Percentiles rank a stretch among this genome's conserved stretches.
These are phyloP conservation scores for Drosophila tsacasi DNA, from an alignment of 1,140 invertebrate genomes.

Conservation along the genomic window DNA sequence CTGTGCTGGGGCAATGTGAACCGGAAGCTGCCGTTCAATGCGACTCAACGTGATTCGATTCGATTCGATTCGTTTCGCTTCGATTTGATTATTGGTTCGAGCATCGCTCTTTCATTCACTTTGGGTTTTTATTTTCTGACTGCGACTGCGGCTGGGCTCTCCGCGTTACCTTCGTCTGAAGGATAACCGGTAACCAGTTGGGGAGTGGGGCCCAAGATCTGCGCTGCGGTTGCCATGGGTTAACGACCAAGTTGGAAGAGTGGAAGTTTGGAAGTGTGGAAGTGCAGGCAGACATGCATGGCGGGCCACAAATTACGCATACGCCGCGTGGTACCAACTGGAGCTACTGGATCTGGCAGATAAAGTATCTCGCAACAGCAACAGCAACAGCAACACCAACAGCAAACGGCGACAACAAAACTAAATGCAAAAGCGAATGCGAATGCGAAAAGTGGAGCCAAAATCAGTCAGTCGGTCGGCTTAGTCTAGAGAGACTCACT, in stretches of 20 bases:
- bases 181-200: constrained; percentile 65
- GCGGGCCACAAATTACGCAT: constrained; percentile 79
- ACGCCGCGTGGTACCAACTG: constrained; percentile 58
- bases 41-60: constrained; percentile 11
- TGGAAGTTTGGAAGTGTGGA: constrained; percentile 28
- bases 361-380: constrained; percentile 61
- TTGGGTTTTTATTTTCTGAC: constrained; percentile 12
- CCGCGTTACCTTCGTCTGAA: constrained; percentile 70
- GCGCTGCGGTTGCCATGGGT: constrained; percentile 53
- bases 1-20: constrained; percentile 28
- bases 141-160: constrained; percentile 4
- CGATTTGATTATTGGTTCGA: constrained; percentile 50
- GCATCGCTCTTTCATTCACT: constrained; percentile 33
- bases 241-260: constrained; percentile 61
- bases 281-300: constrained; percentile 71
- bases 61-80: constrained; percentile 27
- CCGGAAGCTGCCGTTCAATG: constrained; percentile 32
- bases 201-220: constrained; percentile 16
- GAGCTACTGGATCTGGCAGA: constrained; percentile 41
- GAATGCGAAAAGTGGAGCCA: constrained; percentile 40
- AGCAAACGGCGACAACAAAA: not conserved
- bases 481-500: constrained; percentile 49
- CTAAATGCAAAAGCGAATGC: constrained; percentile 21
- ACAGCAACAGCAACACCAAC: constrained; percentile 59
- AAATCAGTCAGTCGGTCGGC: constrained; percentile 39